phyloP scores from a whole-genome alignment of 2,113 vertebrate species.

The Oceanites oceanicus region DNA sequence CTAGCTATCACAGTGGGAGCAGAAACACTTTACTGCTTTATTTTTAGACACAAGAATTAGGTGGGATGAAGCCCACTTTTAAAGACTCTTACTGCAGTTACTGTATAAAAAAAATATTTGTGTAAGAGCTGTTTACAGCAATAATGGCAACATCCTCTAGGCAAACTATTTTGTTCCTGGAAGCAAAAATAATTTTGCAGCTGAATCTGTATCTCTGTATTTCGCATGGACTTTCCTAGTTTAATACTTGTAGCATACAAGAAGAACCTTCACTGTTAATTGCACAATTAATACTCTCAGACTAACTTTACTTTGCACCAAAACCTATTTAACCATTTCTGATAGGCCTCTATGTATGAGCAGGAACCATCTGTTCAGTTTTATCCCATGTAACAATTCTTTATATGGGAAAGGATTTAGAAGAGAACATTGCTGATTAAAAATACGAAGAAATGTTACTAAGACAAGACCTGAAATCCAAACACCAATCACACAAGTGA shows the following conservation, averaged over 20 bases:
- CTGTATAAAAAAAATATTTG: fast-evolving
- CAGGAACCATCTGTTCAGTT: not conserved
- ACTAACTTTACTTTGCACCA: not conserved
- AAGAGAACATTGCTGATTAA: not conserved
- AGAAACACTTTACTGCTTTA: not conserved
- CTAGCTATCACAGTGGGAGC: not conserved
- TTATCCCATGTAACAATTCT: not conserved
- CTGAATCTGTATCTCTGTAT: not conserved
- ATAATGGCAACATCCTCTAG: not conserved
- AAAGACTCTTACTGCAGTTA: not conserved
- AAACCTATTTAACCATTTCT: not conserved
- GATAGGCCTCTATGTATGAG: not conserved
- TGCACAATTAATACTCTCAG: not conserved
- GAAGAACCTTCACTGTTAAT: not conserved
- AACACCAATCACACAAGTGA: not conserved
- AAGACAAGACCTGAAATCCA: not conserved
- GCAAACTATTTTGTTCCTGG: not conserved
- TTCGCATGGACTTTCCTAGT: not conserved
- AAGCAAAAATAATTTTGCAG: not conserved
- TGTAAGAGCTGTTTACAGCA: not conserved
- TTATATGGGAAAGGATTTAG: not conserved
- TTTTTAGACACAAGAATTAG: not conserved
- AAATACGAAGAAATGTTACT: not conserved
- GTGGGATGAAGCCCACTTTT: not conserved
- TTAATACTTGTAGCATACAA: not conserved